Evolutionary conservation across 2,797 vertebrate genomes (phyloP), one percentile per base, ranked within the genome.

Genomic region (Acrossocheilus fasciatus): DNA sequence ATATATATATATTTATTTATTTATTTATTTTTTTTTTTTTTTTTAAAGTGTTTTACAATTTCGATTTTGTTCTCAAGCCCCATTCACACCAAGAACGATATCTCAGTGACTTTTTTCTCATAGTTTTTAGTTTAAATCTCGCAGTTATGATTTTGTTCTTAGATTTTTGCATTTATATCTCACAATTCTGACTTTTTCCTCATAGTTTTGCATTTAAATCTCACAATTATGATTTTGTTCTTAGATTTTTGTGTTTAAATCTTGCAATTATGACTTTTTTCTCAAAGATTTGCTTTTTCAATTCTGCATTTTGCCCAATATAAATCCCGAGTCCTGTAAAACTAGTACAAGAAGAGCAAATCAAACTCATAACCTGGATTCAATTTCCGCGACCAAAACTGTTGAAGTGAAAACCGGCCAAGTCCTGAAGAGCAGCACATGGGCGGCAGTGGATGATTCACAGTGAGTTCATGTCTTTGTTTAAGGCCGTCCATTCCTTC

Each of bases 401-500:
- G 2, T 15, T 17, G 7, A 79, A 6, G 14, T 18, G 39, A 62
- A 79, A 52, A 18, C 26, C 0, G 4, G 17, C 30, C 20, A 54
- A 52, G 34, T 45, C 77, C 57, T 64, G 15, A 64, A 62, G 15
- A 45, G 57, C 57, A 30, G 66, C 79, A 52, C 73, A 84, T 84
- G 72, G 73, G 17, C 47, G 5, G 20, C 76, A 78, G 23, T 0
- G 3, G 23, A 59, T 59, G 50, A 77, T 68, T 78, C 23, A 68
- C 12, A 1, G 5, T 20, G 34, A 34, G 45, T 20, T 70, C 23
- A 50, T 45, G 74, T 68, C 83, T 78, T 50, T 79, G 77, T 79
- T 79, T 57, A 85, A 85, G 6, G n/a, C 17, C 68, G 52, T 72
- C 57, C 69, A 45, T 73, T 72, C 75, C 74, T 64, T n/a, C 82